Conservation (phyloP, 2,113 vertebrate genomes). For the Platysteira castanea region DNA sequence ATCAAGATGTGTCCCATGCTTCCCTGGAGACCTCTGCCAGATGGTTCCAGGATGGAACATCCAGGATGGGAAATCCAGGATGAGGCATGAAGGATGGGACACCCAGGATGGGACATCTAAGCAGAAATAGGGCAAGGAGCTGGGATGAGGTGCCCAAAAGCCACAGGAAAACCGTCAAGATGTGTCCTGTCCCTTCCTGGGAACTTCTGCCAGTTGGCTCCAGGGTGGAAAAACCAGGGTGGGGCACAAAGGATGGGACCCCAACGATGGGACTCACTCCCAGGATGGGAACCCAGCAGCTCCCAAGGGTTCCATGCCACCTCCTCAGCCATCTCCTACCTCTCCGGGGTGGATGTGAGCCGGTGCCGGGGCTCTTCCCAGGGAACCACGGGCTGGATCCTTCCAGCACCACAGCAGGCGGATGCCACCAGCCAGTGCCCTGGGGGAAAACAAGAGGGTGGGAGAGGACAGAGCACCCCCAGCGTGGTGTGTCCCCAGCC, state of each 20-base stretch:
- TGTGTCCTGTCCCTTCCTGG: not conserved
- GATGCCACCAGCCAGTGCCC: slow-evolving; percentile 68
- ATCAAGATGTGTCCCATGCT: accelerated
- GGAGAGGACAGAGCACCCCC: not conserved
- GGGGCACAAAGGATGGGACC: not conserved
- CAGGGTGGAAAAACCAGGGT: not conserved
- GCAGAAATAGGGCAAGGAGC: not conserved
- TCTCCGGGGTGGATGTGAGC: slow-evolving; percentile 73
- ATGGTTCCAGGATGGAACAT: not conserved
- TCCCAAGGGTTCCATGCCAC: not conserved
- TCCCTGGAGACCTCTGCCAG: not conserved
- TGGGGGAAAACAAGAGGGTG: not conserved
- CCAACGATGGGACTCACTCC: not conserved
- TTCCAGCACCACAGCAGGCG: accelerated
- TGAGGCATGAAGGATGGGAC: not conserved
- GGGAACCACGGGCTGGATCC: not conserved
- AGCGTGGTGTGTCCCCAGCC: accelerated
- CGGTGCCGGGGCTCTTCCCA: accelerated
- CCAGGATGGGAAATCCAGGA: not conserved
- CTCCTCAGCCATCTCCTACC: slow-evolving; percentile 44
- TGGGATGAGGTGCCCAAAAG: not conserved
- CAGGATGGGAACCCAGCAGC: not conserved
- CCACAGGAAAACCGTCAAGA: not conserved
- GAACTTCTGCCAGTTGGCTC: not conserved
- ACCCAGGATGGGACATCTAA: not conserved